phyloP scores from a whole-genome alignment of 2,888 invertebrate species.

The Hypomecis punctinalis region DNA sequence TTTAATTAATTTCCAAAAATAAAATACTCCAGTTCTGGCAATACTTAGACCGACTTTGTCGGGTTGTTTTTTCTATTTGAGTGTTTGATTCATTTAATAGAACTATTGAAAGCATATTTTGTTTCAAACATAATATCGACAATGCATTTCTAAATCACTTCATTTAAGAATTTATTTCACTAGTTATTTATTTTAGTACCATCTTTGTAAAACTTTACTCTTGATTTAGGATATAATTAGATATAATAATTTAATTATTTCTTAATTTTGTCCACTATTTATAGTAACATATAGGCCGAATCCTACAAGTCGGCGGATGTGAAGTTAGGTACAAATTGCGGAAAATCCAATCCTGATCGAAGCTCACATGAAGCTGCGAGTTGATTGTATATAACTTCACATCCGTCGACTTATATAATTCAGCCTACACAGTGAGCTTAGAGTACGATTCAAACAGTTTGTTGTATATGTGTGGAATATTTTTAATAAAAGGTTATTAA shows the following conservation, averaged over 20 bases:
- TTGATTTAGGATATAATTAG: neutral
- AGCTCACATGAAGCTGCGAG: too few species aligned
- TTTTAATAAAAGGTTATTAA: slow-evolving; percentile 40
- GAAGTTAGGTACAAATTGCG: too few species aligned
- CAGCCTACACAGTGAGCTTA: slow-evolving; percentile 38
- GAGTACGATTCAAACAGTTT: slow-evolving; percentile 13
- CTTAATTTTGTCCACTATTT: slow-evolving; percentile 1
- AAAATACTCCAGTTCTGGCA: too few species aligned
- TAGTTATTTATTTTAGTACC: slow-evolving; percentile 54
- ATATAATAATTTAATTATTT: slow-evolving; percentile 9
- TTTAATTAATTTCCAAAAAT: too few species aligned
- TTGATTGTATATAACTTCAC: too few species aligned
- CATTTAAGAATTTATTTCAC: slow-evolving; percentile 6
- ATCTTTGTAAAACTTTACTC: neutral
- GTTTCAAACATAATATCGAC: neutral
- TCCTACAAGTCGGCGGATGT: too few species aligned
- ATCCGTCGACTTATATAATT: too few species aligned
- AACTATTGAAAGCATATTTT: neutral
- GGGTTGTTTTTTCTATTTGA: too few species aligned
- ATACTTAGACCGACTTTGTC: too few species aligned
- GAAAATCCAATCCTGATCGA: too few species aligned
- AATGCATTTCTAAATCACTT: slow-evolving; percentile 15
- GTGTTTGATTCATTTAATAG: too few species aligned
- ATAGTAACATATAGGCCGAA: slow-evolving; percentile 13
- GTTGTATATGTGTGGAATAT: slow-evolving; percentile 43